Conservation (phyloP, 1,140 invertebrate genomes). For the Drosophila kepulauana region DNA sequence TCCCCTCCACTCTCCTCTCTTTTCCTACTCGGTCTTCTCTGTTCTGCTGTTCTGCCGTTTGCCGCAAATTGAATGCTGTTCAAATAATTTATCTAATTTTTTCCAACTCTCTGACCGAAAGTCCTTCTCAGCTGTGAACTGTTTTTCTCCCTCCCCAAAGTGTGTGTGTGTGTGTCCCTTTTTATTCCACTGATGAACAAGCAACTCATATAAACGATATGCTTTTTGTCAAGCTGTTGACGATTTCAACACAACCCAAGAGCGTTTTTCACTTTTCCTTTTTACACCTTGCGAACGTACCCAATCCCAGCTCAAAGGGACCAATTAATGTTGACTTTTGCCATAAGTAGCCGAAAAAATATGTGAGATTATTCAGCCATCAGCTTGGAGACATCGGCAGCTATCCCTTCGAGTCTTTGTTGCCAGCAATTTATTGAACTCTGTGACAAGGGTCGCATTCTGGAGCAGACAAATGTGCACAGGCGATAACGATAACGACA, state of each 20-base stretch:
- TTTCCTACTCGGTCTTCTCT: no score
- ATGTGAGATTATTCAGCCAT: conserved; percentile 7
- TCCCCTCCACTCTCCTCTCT: not conserved
- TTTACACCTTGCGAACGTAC: conserved; percentile 3
- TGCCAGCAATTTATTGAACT: conserved; percentile 17
- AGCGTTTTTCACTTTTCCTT: conserved; percentile 15
- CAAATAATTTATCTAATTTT: conserved; percentile 68
- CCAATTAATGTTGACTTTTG: conserved; percentile 36
- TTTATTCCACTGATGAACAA: conserved; percentile 12
- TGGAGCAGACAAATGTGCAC: conserved; percentile 5
- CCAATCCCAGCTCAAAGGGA: conserved; percentile 1
- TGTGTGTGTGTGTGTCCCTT: conserved; percentile 15
- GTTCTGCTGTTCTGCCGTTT: conserved; percentile 1
- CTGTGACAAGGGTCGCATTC: conserved; percentile 35
- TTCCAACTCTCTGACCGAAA: conserved; percentile 16
- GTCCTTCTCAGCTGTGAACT: not conserved
- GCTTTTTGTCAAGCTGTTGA: conserved; percentile 26
- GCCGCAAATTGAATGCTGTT: conserved; percentile 67
- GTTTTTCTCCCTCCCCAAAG: not conserved
- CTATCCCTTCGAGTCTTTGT: conserved; percentile 1
- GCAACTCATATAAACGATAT: conserved; percentile 26
- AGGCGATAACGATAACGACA: not conserved
- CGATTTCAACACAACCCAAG: conserved; percentile 11
- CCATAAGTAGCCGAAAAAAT: conserved; percentile 2
- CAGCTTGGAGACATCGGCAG: not conserved